Evolutionary conservation across 2,797 vertebrate genomes (phyloP), one percentile per base, ranked within the genome.

Genomic region (Micromesistius poutassou): DNA sequence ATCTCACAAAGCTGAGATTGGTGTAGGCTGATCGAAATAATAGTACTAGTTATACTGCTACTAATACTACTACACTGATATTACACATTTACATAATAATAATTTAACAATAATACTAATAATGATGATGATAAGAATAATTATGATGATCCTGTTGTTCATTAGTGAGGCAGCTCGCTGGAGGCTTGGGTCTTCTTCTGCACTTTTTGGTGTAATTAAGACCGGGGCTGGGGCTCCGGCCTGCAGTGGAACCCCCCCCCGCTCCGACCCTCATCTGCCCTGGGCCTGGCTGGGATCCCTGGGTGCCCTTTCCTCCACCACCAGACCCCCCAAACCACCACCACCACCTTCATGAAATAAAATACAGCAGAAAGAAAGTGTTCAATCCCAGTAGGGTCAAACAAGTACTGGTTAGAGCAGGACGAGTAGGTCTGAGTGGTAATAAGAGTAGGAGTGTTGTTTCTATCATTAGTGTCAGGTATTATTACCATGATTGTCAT

Each of bases 161-260:
- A 74, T 82, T 31, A 72, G 83, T 10, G 85, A 79, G 81, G 62
- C n/a, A 2, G 8, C 16, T 79, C 76, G 76, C 82, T 73, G 40
- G 79, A 30, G 77, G 76, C 71, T 7, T 42, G 68, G 31, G 30
- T 70, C 42, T 40, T 19, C 74, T 22, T 50, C 42, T 79, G 50
- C 75, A 14, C 28, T 71, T 83, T 50, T 16, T 72, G 55, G n/a
- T 76, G 80, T 86, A 81, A 87, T 88, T 87, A 86, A 76, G 75
- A 83, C 78, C 55, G 7, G 42, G 77, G 71, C 30, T 5, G 77
- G 74, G 75, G 66, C 74, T 35, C 79, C 25, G 28, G 82, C 83
- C 81, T 75, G 40, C 28, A 82, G 81, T 83, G 75, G 74, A 33
- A 5, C 31, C 31, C 31, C 31, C 31, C 28, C 80, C 77, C 36